Base-by-base conservation (phyloP, 2,888 invertebrate genomes). In the Drosophila meridionalis region DNA sequence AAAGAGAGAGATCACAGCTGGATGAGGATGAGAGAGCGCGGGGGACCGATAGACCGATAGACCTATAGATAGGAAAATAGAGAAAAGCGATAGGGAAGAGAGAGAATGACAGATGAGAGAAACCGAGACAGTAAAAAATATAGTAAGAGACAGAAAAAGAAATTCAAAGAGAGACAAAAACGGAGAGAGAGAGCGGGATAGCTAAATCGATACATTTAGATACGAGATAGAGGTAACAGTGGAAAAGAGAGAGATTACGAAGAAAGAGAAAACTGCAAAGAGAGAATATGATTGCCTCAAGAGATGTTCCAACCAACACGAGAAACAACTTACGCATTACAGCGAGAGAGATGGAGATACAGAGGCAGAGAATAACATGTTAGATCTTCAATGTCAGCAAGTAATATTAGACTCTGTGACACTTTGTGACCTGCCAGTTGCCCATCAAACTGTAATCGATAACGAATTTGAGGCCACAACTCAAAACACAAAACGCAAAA, bases 381-480 rank as follows among this genome's bases (percentile, higher is more conserved):
- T 28, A 47, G 42, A 57, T 28, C 40, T 53, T 38, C 34, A 59
- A 67, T 67, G 79, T 50, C 65, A 69, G 50, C 68, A 57, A 74
- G 59, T 26, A 65, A 53, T 34, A 6, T 3, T 26, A 11, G 34
- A 36, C 52, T 52, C 45, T 59, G 50, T 57, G 65, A 63, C 66
- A 56, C 68, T 81, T 76, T 78, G 72, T 75, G 84, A 83, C 71
- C 87, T 74, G 83, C 71, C 81, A 79, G 71, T 69, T 77, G 75
- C 47, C 73, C 77, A 81, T 73, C 73, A 73, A 69, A 57, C 38
- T 59, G 85, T 78, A 83, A 83, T 81, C 78, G 84, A 85, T 87
- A 85, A 83, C 63, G 56, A 56, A 40, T 72, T 40, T 53, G 69
- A 73, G 76, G 79, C 81, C 79, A 68, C 76, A 75, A 8, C 61